A percentile compares a stretch with the other conserved stretches of the same genome.
These are phyloP conservation scores for Sciurus niger DNA, from an alignment of 2,113 vertebrate species.

Conservation along the genomic window DNA sequence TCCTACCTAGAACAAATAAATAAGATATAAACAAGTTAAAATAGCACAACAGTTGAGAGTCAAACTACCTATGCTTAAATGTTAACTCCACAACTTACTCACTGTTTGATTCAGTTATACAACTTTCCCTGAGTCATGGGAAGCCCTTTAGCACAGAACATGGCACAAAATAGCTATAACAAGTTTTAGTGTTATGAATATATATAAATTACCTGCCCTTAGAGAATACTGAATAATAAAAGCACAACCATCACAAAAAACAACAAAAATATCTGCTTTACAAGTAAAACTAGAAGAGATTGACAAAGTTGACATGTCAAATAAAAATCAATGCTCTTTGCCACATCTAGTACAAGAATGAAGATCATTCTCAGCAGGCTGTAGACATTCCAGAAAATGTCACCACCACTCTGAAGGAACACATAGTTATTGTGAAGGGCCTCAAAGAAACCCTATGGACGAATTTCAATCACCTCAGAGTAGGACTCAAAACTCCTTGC, in stretches of 20 bases:
- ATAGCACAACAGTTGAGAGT: not conserved
- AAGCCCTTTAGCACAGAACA: slow-evolving; percentile 48
- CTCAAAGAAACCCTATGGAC: not conserved
- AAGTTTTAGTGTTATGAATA: not conserved
- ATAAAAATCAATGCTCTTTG: slow-evolving; percentile 29
- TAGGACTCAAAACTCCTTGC: not conserved
- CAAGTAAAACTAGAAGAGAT: not conserved
- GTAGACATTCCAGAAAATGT: not conserved
- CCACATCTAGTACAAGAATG: not conserved
- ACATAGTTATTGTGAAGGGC: not conserved
- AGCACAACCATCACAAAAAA: not conserved
- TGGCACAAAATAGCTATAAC: not conserved
- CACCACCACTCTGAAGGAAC: not conserved
- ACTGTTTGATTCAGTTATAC: slow-evolving; percentile 39
- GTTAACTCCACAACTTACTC: not conserved
- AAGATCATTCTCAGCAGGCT: not conserved
- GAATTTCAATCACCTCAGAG: not conserved
- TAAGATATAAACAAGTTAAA: not conserved
- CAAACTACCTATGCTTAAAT: not conserved
- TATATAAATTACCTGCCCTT: slow-evolving; percentile 26
- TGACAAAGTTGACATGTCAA: not conserved
- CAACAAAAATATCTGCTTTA: slow-evolving; percentile 14
- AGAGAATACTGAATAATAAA: slow-evolving; percentile 25
- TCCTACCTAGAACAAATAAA: slow-evolving; percentile 34
- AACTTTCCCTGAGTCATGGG: not conserved